Evolutionary conservation across 2,888 invertebrate species (phyloP), one percentile per base, ranked within the genome.

Genomic region (Heliothis peltigera): DNA sequence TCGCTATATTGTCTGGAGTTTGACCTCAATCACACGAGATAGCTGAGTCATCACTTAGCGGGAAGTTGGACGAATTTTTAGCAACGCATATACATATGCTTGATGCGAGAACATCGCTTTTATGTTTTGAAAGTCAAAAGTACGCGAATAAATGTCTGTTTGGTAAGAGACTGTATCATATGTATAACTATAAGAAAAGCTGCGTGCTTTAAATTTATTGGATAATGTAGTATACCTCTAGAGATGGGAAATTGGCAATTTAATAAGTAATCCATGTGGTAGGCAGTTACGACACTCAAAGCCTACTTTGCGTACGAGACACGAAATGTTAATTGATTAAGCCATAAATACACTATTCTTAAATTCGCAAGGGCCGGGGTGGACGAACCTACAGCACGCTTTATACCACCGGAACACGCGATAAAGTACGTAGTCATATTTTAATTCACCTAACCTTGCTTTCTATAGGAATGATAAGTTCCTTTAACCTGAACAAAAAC

Each of bases 31-130:
- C 44, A 51, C 60, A 47, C 35, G 22, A 53, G 66, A 10, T 51
- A 51, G 56, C 66, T 60, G 59, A 75, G 54, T 79, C 77, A 68
- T 52, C 58, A 53, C 46, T 35, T 47, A 39, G 39, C 57, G 58
- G 44, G 52, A 51, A 54, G 15, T 44, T 25, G 48, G 19, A 42
- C 18, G 42, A 21, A 22, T 49, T 51, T 51, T 54, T 54, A 51
- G 4, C 32, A 32, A 32, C 10, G 32, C 32, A 32, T 1, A 48
- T 19, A 7, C 15, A 28, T 18, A 51, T 22, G 6, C 17, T 21
- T 21, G 44, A 12, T 42, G 39, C 39, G n/a, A 39, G 32, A 32
- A 32, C 12, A 32, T 32, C 32, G 12, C 32, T 32, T 12, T 32
- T 39, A 39, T 35, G 35, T 39, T 39, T 35, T 4, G 15, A 35